Conservation (phyloP, 2,888 invertebrate genomes). For the Agrotis clavis region DNA sequence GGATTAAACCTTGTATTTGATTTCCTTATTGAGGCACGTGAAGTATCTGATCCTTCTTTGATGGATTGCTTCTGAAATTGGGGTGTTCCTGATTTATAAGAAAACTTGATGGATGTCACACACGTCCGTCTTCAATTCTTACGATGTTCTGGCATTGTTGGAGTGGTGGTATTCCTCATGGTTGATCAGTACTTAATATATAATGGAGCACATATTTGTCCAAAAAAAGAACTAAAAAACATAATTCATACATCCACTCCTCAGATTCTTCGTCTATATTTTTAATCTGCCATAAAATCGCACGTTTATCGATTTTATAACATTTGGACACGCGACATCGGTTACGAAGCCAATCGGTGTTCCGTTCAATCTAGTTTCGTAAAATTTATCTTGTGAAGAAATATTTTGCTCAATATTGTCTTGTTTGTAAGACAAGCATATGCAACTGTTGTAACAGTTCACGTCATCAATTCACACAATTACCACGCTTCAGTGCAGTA, state of each 20-base stretch:
- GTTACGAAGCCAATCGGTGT: constrained; percentile 50
- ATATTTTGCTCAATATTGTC: constrained; percentile 58
- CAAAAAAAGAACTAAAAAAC: constrained; percentile 11
- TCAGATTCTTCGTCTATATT: constrained; percentile 41
- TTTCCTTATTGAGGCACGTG: constrained; percentile 11
- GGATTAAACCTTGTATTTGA: constrained; percentile 31
- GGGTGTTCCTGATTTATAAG: not conserved
- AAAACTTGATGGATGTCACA: constrained; percentile 11
- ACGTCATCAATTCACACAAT: constrained; percentile 73
- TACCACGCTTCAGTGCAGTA: constrained; percentile 45
- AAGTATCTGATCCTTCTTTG: constrained; percentile 6
- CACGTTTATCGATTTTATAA: constrained; percentile 53
- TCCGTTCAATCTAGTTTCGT: constrained; percentile 55
- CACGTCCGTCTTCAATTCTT: constrained; percentile 13
- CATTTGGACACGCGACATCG: constrained; percentile 58
- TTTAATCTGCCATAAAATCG: constrained; percentile 61
- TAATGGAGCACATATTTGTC: not conserved
- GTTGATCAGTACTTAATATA: not conserved
- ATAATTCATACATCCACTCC: constrained; percentile 42
- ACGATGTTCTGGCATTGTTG: not conserved
- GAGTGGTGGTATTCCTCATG: not conserved
- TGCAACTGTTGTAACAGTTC: constrained; percentile 62
- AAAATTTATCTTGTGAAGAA: constrained; percentile 51
- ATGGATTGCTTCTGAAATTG: constrained; percentile 14
- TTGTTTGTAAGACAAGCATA: constrained; percentile 44